Evolutionary conservation across 2,113 vertebrate species (phyloP).

Genomic region (Atherinomorus stipes): DNA sequence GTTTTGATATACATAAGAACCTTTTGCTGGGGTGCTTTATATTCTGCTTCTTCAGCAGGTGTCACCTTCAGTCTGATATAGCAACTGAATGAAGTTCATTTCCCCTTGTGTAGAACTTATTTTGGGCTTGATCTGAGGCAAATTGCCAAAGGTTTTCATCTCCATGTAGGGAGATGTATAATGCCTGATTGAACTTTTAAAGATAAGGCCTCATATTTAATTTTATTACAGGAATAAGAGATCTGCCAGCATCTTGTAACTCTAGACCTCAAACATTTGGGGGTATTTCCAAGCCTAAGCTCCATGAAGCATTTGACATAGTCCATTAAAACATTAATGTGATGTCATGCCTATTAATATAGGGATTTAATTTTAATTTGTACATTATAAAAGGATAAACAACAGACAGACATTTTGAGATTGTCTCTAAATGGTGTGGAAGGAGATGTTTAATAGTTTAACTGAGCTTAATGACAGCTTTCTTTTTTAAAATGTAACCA

Average conservation of each 20-base stretch:
- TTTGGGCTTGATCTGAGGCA: conserved; percentile 39
- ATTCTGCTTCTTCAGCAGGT: conserved; percentile 11
- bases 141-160: conserved; percentile 35
- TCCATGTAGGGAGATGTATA: conserved; percentile 45
- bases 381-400: neutral
- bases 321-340: neutral
- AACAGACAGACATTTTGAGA: neutral
- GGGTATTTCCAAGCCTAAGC: conserved; percentile 26
- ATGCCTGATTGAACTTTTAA: conserved; percentile 9
- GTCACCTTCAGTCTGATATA: conserved; percentile 32
- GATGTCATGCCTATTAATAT: conserved; percentile 21
- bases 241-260: conserved; percentile 38
- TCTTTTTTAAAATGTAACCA: no score
- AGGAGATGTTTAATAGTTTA: no score
- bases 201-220: conserved; percentile 34
- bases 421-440: neutral
- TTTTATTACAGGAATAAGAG: conserved; percentile 58
- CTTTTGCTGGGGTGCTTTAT: neutral
- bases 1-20: no score
- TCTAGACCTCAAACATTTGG: conserved; percentile 42
- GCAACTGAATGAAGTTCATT: conserved; percentile 33
- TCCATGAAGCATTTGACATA: neutral
- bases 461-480: no score
- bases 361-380: neutral
- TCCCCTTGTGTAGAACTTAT: conserved; percentile 46